Base-by-base conservation (phyloP, 1,140 invertebrate genomes). In the Drosophila kurseongensis region DNA sequence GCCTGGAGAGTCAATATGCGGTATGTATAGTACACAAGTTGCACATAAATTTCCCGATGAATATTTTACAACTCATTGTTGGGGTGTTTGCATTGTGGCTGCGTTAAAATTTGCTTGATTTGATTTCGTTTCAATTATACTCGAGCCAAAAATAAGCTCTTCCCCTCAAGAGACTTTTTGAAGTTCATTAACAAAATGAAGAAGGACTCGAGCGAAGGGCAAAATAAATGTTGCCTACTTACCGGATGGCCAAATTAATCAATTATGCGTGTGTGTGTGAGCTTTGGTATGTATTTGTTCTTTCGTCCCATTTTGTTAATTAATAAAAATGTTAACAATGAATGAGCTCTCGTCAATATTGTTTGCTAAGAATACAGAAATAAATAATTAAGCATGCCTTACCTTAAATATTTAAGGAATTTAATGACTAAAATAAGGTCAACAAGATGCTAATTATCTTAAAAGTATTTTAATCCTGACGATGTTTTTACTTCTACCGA, bases 61-160 rank as follows among this genome's bases (percentile, higher is more conserved):
- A 72, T 72, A 72, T 71, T 71, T 72, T 71, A 71, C 65, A 72
- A 58, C 66, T 58, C 52, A 72, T 58, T 72, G 68, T 41, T 71
- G 42, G 36, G 23, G 62, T 38, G 51, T 69, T 77, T 63, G 60
- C 63, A 69, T 62, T 78, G 78, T 58, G 63, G 69, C 42, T 45
- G 52, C 47, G 32, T 72, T 48, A 48, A 71, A 84, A 72, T 66
- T 48, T 52, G 51, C 66, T 56, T 79, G 60, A 85, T 83, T 83
- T 83, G 52, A 82, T 76, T 86, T 88, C 71, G 63, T 73, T 86
- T 88, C 79, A 82, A 79, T 88, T 88, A 78, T 41, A 62, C n/a
- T 38, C 7, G 27, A 44, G 51, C 13, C 38, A n/a, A 40, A 62
- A 58, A 23, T 23, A 67, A 54, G 44, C 68, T 36, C 10, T 48